Evolutionary conservation across 2,888 invertebrate species (phyloP), one percentile per base, ranked within the genome.

Genomic region (Eupithecia pulchellata): DNA sequence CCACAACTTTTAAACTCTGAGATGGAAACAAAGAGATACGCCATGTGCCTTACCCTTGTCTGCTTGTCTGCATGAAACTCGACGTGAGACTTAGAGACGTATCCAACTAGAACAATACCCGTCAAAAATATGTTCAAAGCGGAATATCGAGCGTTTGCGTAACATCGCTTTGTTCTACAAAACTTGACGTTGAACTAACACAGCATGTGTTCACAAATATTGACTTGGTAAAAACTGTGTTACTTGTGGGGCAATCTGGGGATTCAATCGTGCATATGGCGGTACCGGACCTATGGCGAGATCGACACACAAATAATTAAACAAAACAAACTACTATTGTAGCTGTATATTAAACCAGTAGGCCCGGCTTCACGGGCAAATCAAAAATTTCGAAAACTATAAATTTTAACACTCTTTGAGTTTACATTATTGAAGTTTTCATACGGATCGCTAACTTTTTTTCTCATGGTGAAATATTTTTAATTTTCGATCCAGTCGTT

Each of bases 61-160:
- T 32, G 32, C 32, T 11, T n/a, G 42, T 42, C 42, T n/a, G 47
- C 47, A 20, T 47, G 47, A 20, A 47, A 47, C 9, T 20, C 20
- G 47, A 47, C 47, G 47, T 47, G 20, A 47, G 47, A 20, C 47
- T 47, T 47, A 55, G 55, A 60, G 34, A 60, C 29, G 34, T n/a
- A 30, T 60, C 60, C 20, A 25, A 11, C 68, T 75, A 71, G 71
- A 69, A 84, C 82, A 84, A 83, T 82, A 78, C 79, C 81, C 77
- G 83, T 84, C 83, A 84, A 85, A 83, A 84, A 84, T 83, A 83
- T 82, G 81, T 81, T 82, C 78, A 69, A 71, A 79, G 78, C 75
- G 68, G 77, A 82, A 83, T 84, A 82, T 82, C 78, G 80, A 81
- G 76, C 77, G 77, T 71, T 78, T 77, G 73, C 80, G 70, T 69